Conservation (phyloP, 2,888 invertebrate genomes). For the Drosophila testacea region DNA sequence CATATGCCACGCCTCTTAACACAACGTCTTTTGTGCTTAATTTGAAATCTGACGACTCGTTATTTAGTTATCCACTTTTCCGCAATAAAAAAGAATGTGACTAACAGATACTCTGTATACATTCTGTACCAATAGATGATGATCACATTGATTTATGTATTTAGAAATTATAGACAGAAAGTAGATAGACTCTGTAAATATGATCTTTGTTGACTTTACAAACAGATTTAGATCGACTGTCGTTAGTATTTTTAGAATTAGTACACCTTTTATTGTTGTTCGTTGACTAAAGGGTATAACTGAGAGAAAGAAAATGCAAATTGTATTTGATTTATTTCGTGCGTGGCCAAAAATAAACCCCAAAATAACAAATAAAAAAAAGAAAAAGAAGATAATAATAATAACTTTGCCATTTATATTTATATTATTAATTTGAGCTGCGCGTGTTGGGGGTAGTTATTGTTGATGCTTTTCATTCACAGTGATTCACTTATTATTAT, state of each 20-base stretch:
- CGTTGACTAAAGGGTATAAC: constrained; percentile 8
- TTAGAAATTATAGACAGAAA: not conserved
- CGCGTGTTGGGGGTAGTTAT: constrained; percentile 63
- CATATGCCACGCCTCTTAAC: constrained; percentile 58
- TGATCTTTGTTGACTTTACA: not conserved
- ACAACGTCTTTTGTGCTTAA: constrained; percentile 41
- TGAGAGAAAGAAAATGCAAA: constrained; percentile 15
- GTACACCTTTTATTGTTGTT: not conserved
- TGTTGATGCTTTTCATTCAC: constrained; percentile 50
- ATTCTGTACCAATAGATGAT: not conserved
- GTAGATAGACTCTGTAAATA: not conserved
- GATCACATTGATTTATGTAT: not conserved
- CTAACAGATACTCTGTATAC: constrained; percentile 1
- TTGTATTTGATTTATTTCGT: constrained; percentile 73
- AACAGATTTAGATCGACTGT: not conserved
- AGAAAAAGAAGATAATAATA: constrained; percentile 9
- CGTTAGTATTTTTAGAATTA: not conserved
- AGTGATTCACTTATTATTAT: constrained; percentile 71
- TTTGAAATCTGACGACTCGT: constrained; percentile 41
- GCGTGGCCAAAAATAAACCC: constrained; percentile 72
- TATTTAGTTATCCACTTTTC: constrained; percentile 34
- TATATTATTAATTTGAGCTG: constrained; percentile 75
- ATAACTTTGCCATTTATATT: constrained; percentile 57
- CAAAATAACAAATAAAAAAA: constrained; percentile 32
- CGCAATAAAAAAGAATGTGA: not conserved